Percentiles rank a stretch among this genome's conserved stretches.
phyloP scores from a whole-genome alignment of 2,113 vertebrate species.

The Sclerurus mexicanus region DNA sequence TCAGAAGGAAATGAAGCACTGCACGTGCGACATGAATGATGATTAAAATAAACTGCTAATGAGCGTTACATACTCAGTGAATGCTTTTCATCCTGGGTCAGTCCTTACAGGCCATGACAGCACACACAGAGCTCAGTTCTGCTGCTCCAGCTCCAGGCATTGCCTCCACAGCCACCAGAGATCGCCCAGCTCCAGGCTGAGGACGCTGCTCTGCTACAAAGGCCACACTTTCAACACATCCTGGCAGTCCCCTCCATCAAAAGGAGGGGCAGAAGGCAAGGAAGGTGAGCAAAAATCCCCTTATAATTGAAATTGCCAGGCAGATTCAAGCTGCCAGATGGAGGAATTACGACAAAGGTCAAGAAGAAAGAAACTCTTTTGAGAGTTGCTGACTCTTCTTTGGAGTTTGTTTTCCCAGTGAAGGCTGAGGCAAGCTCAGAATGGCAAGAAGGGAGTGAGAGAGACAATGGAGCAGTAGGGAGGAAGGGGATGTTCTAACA shows the following conservation, averaged over 20 bases:
- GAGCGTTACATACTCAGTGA: neutral
- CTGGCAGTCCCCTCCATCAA: neutral
- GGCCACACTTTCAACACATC: neutral
- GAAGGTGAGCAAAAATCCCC: neutral
- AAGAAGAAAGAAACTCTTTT: neutral
- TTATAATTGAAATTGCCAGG: neutral
- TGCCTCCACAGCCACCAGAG: neutral
- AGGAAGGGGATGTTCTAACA: neutral
- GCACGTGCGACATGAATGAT: accelerated
- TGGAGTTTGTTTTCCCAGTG: neutral
- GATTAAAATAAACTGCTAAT: neutral
- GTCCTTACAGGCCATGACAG: neutral
- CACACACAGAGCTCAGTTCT: neutral
- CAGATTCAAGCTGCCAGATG: neutral
- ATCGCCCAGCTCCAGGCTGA: neutral
- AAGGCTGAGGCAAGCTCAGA: neutral
- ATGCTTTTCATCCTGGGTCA: neutral
- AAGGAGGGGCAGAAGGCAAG: neutral
- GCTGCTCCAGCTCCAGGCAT: neutral
- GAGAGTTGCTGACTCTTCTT: neutral
- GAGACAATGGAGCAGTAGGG: neutral
- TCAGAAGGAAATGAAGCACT: neutral
- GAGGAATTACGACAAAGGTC: neutral
- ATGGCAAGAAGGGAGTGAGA: neutral
- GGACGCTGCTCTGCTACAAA: neutral